Conservation (phyloP, 2,888 invertebrate species). For the Scaptomyza reducta region DNA sequence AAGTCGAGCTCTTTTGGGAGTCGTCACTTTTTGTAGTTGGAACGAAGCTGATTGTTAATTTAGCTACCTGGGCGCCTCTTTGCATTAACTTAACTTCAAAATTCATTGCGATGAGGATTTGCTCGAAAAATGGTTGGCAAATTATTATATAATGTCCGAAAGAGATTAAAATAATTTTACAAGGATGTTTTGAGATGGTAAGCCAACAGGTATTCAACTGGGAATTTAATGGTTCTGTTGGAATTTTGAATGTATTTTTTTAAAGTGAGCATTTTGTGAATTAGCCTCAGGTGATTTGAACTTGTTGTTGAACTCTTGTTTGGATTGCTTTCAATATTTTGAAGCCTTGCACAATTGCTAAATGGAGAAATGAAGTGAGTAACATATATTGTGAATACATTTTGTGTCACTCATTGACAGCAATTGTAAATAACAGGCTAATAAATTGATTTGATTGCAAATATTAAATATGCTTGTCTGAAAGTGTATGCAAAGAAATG, state of each 20-base stretch:
- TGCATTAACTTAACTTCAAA: too few species aligned
- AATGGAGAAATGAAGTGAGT: background rate
- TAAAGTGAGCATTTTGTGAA: constrained; percentile 62
- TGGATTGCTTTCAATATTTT: too few species aligned
- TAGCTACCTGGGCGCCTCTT: constrained; percentile 52
- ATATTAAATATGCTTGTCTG: background rate
- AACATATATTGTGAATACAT: background rate
- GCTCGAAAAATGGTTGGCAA: constrained; percentile 65
- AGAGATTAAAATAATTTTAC: constrained; percentile 74
- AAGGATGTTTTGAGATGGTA: constrained; percentile 28
- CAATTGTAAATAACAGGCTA: background rate
- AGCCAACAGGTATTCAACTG: constrained; percentile 52
- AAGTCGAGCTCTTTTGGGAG: constrained; percentile 57
- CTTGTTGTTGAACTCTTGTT: constrained; percentile 39
- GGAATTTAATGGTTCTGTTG: constrained; percentile 45
- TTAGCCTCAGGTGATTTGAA: constrained; percentile 64
- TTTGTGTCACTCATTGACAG: background rate
- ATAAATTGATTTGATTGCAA: background rate
- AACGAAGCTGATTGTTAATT: background rate
- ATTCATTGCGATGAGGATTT: too few species aligned
- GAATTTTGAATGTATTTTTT: constrained; percentile 60
- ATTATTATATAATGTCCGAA: constrained; percentile 71
- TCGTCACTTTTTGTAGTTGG: constrained; percentile 48
- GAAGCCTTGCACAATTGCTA: constrained; percentile 12
- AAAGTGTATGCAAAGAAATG: background rate